These are phyloP conservation scores for Celastrina argiolus DNA, from an alignment of 2,888 invertebrate species.

Conservation along the genomic window DNA sequence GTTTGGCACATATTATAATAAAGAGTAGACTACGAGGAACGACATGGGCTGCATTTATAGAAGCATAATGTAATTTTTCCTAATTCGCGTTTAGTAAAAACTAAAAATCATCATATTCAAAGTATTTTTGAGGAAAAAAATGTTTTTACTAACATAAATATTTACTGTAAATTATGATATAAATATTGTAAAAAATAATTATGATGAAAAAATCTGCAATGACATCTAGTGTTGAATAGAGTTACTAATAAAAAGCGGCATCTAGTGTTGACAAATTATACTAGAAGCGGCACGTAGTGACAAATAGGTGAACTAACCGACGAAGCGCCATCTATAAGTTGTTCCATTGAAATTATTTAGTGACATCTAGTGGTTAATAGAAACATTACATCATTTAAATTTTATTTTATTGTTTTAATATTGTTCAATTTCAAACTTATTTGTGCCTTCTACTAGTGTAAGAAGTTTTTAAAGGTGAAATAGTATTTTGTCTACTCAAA, in stretches of 20 bases:
- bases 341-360: background rate
- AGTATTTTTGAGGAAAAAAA: too few species aligned
- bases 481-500: background rate
- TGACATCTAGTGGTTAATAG: constrained; percentile 37
- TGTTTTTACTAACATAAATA: too few species aligned
- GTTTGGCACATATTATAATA: too few species aligned
- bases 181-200: too few species aligned
- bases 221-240: background rate
- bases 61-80: too few species aligned
- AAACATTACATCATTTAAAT: background rate
- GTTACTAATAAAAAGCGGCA: background rate
- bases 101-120: too few species aligned
- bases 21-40: too few species aligned
- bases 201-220: too few species aligned
- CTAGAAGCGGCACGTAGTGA: constrained; percentile 34
- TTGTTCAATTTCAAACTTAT: background rate
- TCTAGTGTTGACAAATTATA: background rate
- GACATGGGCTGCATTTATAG: too few species aligned
- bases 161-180: too few species aligned
- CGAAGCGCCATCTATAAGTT: constrained; percentile 29
- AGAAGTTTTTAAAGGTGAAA: background rate
- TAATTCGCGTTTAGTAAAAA: too few species aligned
- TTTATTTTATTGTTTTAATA: background rate
- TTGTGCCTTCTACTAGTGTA: background rate
- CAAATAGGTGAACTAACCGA: constrained; percentile 24